Conservation (phyloP, 1,140 invertebrate species). For the Musca vetustissima region DNA sequence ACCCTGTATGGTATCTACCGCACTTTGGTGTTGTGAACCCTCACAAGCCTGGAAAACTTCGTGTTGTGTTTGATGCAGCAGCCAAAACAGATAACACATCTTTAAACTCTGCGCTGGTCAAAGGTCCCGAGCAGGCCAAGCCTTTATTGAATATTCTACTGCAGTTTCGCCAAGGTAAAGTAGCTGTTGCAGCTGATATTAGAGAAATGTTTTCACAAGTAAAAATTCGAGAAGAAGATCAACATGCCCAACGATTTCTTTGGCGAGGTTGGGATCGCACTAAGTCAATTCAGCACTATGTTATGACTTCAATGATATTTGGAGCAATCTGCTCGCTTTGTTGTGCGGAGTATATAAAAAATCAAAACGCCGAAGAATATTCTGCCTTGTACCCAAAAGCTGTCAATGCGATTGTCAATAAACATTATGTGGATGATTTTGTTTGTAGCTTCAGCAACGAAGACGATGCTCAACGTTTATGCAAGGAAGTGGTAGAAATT, state of each 20-base stretch:
- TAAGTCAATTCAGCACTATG: too few species aligned
- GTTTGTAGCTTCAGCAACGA: too few species aligned
- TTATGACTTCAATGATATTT: slow-evolving; percentile 47
- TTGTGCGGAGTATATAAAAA: slow-evolving; percentile 37
- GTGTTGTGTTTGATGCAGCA: slow-evolving; percentile 42
- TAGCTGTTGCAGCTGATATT: slow-evolving; percentile 43
- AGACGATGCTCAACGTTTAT: slow-evolving; percentile 24
- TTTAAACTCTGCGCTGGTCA: slow-evolving; percentile 38
- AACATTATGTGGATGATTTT: too few species aligned
- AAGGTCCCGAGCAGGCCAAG: slow-evolving; percentile 40
- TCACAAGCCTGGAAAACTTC: slow-evolving; percentile 29
- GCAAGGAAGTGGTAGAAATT: slow-evolving; percentile 33
- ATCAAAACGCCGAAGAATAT: slow-evolving; percentile 38
- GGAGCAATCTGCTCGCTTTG: slow-evolving; percentile 42
- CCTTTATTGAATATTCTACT: slow-evolving; percentile 41
- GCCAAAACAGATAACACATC: slow-evolving; percentile 30
- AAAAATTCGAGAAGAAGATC: slow-evolving; percentile 39
- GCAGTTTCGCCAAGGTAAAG: slow-evolving; percentile 38
- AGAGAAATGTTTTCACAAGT: slow-evolving; percentile 53
- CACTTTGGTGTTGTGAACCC: slow-evolving; percentile 40
- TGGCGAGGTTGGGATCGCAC: slow-evolving; percentile 34
- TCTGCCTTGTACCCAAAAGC: slow-evolving; percentile 31
- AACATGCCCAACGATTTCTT: slow-evolving; percentile 41
- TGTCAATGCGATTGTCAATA: slow-evolving; percentile 41
- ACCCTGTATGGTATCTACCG: slow-evolving; percentile 40